A percentile compares a stretch with the other conserved stretches of the same genome.
phyloP scores from a whole-genome alignment of 2,888 invertebrate species.

The Thecophora atra region DNA sequence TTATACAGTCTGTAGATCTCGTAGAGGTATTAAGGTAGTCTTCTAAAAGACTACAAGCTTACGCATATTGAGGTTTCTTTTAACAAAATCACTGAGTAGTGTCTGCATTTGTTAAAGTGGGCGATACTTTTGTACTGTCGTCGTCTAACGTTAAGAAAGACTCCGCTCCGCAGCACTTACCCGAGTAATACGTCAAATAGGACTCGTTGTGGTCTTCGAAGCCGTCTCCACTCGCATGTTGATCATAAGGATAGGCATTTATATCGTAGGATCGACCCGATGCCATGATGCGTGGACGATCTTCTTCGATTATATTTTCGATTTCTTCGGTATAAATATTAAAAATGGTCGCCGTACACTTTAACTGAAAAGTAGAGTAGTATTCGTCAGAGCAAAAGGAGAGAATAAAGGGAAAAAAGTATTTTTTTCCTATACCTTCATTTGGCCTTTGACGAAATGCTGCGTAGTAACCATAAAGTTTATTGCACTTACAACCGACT shows the following conservation, averaged over 20 bases:
- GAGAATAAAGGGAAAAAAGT: not conserved
- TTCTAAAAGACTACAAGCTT: no score
- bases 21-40: no score
- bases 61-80: no score
- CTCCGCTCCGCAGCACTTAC: no score
- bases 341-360: conserved; percentile 64
- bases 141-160: no score
- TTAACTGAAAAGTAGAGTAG: conserved; percentile 55
- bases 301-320: conserved; percentile 65
- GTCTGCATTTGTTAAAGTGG: no score
- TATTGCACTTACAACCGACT: conserved; percentile 62
- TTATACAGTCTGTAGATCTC: no score
- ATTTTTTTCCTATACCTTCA: conserved; percentile 48
- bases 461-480: conserved; percentile 64
- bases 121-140: no score
- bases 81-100: no score
- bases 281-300: conserved; percentile 65
- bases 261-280: conserved; percentile 65
- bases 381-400: not conserved
- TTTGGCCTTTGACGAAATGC: conserved; percentile 63
- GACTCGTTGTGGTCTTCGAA: conserved; percentile 65
- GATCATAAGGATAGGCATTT: conserved; percentile 62
- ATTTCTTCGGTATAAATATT: conserved; percentile 65
- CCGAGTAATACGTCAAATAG: conserved; percentile 62
- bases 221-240: conserved; percentile 54